phyloP scores from a whole-genome alignment of 1,140 invertebrate genomes.

The Drosophila simulans region DNA sequence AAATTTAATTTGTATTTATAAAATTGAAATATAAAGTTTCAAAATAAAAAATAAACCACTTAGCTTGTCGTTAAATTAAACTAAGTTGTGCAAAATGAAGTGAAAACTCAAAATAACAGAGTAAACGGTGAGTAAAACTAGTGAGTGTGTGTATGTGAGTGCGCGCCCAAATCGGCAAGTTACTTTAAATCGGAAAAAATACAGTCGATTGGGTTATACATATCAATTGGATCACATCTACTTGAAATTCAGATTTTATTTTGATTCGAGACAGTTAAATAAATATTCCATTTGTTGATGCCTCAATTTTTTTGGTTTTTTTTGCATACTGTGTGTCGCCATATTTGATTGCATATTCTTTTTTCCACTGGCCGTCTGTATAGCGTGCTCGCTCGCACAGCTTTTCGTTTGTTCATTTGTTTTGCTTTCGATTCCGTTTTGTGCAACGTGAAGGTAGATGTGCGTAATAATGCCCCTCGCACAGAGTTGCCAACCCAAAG shows the following conservation, averaged over 20 bases:
- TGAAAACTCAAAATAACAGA: conserved; percentile 39
- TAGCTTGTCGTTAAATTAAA: conserved; percentile 31
- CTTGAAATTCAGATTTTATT: conserved; percentile 5
- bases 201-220: not conserved
- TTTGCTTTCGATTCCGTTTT: conserved; percentile 78
- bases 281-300: conserved; percentile 47
- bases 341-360: conserved; percentile 74
- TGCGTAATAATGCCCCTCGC: conserved; percentile 42
- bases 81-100: conserved; percentile 56
- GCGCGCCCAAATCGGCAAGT: conserved; percentile 62
- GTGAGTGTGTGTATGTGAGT: conserved; percentile 17
- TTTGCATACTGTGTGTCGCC: conserved; percentile 70
- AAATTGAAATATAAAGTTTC: conserved; percentile 25
- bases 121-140: conserved; percentile 59
- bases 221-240: not conserved
- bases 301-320: conserved; percentile 50
- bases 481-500: conserved; percentile 56
- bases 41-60: conserved; percentile 16
- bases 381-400: conserved; percentile 49
- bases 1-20: conserved; percentile 37
- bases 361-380: conserved; percentile 35
- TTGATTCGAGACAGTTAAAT: conserved; percentile 14
- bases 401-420: conserved; percentile 62
- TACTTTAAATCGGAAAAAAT: not conserved
- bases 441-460: conserved; percentile 77